Evolutionary conservation across 1,140 invertebrate species (phyloP).

Genomic region (Lysiphlebus fabarum): DNA sequence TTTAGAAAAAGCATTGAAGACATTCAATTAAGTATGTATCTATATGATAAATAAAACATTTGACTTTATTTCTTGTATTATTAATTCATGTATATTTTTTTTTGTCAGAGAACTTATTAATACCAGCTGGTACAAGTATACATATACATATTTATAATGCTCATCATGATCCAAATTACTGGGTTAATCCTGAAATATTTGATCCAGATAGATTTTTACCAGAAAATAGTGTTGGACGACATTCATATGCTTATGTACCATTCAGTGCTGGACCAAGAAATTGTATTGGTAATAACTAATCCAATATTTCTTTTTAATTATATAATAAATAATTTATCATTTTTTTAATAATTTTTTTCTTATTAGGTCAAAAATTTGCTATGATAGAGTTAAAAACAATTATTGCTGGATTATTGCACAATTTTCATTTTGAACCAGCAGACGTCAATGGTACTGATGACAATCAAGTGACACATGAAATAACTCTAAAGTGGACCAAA

Average conservation of each 20-base stretch:
- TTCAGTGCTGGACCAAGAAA: conserved; percentile 73
- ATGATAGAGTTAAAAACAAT: conserved; percentile 73
- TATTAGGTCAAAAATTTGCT: conserved; percentile 73
- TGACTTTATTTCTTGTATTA: too few species aligned
- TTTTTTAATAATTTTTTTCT: too few species aligned
- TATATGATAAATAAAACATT: background rate
- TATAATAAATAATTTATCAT: too few species aligned
- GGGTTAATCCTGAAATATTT: conserved; percentile 29
- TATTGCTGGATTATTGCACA: conserved; percentile 63
- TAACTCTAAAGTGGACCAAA: conserved; percentile 36
- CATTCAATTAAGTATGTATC: conserved; percentile 30
- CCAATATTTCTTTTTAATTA: background rate
- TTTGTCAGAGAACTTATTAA: conserved; percentile 16
- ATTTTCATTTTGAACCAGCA: conserved; percentile 58
- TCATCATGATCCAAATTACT: conserved; percentile 55
- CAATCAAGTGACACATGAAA: conserved; percentile 29
- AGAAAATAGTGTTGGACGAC: conserved; percentile 56
- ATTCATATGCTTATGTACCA: conserved; percentile 61
- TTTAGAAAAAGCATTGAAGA: conserved; percentile 51
- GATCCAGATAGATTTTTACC: conserved; percentile 55
- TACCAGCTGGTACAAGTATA: conserved; percentile 29
- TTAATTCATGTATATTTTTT: background rate
- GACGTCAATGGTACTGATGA: conserved; percentile 29
- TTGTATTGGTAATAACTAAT: conserved; percentile 61
- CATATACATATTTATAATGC: conserved; percentile 44